Base-by-base conservation (phyloP, 2,113 vertebrate species). In the Melanostigma gelatinosum region DNA sequence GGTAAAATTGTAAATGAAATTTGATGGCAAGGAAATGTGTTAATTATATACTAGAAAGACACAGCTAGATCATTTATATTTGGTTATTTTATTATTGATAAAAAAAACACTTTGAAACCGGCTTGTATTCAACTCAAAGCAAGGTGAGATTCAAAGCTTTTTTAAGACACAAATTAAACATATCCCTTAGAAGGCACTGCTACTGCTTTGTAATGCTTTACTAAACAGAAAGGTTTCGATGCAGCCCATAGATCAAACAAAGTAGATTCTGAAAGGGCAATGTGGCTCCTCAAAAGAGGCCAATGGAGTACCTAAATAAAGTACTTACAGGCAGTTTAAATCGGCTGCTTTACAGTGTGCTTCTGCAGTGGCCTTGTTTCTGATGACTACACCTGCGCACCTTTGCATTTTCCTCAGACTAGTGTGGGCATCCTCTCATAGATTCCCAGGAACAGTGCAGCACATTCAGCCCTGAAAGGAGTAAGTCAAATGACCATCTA, bases 241-340 rank as follows among this genome's bases (percentile, higher is more conserved):
- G 8, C 20, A 46, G 34, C 24, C 48, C 1, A 40, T 29, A 50
- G 64, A 27, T 60, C 11, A 36, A 38, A 48, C 9, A 40, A 27
- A 57, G 20, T 16, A n/a, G 24, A 34, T 69, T 61, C 32, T 24
- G 11, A 40, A 66, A 18, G 70, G 22, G 13, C 20, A 72, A 22
- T 72, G 9, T 58, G 16, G 16, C 48, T 61, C 69, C 20, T 34
- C 12, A 62, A 68, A 69, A 24, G 57, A 75, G 27, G 27, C 15
- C 15, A 27, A 24, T n/a, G 13, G 42, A 54, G 29, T 34, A 61
- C 27, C 50, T 72, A 38, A 48, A 18, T 22, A 12, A 12, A 18
- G 44, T 11, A 55, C 44, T 48, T 58, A 15, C 46, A 34, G 20
- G 42, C 34, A 50, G 29, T 44, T 32, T 70, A 58, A 62, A 65